Evolutionary conservation across 2,797 vertebrate species (phyloP), one percentile per base, ranked within the genome.

Genomic region (Oreochromis mossambicus): DNA sequence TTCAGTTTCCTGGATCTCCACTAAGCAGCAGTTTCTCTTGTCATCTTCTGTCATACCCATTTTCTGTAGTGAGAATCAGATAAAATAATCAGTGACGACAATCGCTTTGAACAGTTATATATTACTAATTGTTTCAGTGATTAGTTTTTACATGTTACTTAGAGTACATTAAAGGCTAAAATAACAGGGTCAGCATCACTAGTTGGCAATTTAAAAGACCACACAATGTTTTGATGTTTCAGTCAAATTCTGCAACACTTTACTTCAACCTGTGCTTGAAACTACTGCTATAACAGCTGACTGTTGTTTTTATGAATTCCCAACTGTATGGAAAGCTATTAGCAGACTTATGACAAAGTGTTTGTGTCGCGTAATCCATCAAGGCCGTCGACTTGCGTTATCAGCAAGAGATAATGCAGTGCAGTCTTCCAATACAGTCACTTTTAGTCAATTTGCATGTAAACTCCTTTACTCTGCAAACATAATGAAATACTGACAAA

Each of bases 41-140:
- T 99, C 99, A 2, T 99, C 98, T 92, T 99, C 98, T 0, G 98
- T 98, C 98, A 99, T 99, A 52, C 98, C 98, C 97, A 98, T 98
- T 97, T 99, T 99, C 98, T 99, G 91, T 24, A 34, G 36, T 3
- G 26, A 82, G 21, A 80, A 84, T 2, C 78, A 26, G 52, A 61
- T 41, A 55, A 13, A 32, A 50, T 32, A 50, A n/a, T n/a, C 15
- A 73, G 66, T 46, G 66, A 12, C 4, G 3, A 12, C 26, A 2
- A 5, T 29, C 26, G 12, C 24, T 73, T 29, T 48, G 68, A 48
- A 32, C 15, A 29, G 24, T 11, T 12, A n/a, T 29, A 48, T 29
- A 26, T 11, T 26, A 10, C 15, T 73, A 11, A 46, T 48, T 73
- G 24, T 48, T 73, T 19, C 5, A 26, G 24, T 29, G 1, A 48